phyloP scores from a whole-genome alignment of 1,140 invertebrate species.

The Pteromalus puparum region DNA sequence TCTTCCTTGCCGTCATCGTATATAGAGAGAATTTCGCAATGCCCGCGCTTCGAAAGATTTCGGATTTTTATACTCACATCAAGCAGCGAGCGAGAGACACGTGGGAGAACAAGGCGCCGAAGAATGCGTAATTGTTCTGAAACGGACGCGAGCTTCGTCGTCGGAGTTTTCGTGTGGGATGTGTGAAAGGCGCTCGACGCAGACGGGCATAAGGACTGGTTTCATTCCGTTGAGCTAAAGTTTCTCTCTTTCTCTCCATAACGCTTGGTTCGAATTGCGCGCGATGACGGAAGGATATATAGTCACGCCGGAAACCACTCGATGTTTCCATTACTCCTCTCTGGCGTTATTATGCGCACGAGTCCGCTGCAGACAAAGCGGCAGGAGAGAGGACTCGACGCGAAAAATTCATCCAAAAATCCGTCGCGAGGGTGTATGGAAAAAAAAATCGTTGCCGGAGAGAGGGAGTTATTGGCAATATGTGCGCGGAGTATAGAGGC shows the following conservation, averaged over 20 bases:
- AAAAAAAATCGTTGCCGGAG: neutral
- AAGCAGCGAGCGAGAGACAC: constrained; percentile 46
- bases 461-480: neutral
- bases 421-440: neutral
- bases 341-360: neutral
- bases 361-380: neutral
- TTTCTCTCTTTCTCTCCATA: neutral
- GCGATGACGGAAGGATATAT: neutral
- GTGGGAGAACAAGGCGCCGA: constrained; percentile 66
- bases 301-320: constrained; percentile 23
- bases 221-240: constrained; percentile 56
- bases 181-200: constrained; percentile 60
- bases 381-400: neutral
- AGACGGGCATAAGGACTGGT: constrained; percentile 54
- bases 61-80: neutral
- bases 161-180: constrained; percentile 65
- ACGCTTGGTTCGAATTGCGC: neutral
- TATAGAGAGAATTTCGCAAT: neutral
- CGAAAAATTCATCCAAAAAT: neutral
- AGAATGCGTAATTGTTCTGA: constrained; percentile 72
- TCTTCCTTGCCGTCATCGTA: too few relatives aligned
- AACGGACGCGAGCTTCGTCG: constrained; percentile 54
- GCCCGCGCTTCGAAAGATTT: neutral
- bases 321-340: constrained; percentile 50
- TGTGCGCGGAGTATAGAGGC: neutral